These are phyloP conservation scores for Cataglyphis livida DNA, from an alignment of 2,888 invertebrate species.

Conservation along the genomic window DNA sequence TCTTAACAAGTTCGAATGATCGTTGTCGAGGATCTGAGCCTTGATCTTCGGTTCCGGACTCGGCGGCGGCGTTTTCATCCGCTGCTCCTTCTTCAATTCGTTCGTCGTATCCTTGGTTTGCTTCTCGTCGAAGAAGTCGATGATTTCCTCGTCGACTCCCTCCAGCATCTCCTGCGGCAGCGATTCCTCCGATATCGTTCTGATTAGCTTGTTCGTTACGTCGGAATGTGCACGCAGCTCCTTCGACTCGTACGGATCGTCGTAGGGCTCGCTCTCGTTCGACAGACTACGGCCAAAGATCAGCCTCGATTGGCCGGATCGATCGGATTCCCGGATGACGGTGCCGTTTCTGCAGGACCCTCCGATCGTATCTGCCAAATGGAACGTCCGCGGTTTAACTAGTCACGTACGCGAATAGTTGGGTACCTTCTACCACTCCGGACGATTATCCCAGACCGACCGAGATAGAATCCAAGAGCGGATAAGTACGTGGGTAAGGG, in stretches of 20 bases:
- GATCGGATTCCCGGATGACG: conserved; percentile 54
- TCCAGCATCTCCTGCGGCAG: conserved; percentile 82
- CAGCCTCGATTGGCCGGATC: conserved; percentile 63
- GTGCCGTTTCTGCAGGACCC: conserved; percentile 53
- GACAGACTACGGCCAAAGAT: conserved; percentile 77
- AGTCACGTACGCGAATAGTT: conserved; percentile 71
- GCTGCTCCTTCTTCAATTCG: conserved; percentile 62
- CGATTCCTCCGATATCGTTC: conserved; percentile 84
- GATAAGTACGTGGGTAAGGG: conserved; percentile 16
- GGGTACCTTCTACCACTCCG: conserved; percentile 54
- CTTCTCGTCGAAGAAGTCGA: conserved; percentile 73
- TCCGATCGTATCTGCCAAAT: conserved; percentile 75
- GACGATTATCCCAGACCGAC: conserved; percentile 45
- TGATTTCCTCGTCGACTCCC: conserved; percentile 61
- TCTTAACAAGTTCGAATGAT: conserved; percentile 77
- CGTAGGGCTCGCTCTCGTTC: conserved; percentile 81
- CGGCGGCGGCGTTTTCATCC: conserved; percentile 79
- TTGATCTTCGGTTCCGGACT: conserved; percentile 80
- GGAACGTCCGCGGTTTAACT: conserved; percentile 66
- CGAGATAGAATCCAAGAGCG: conserved; percentile 46
- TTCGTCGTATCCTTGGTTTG: conserved; percentile 67
- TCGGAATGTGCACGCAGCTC: conserved; percentile 69
- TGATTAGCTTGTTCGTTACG: conserved; percentile 58
- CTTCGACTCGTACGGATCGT: conserved; percentile 78
- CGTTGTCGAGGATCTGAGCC: conserved; percentile 73